A percentile compares a stretch with the other conserved stretches of the same genome.
Conservation (phyloP, 2,113 vertebrate genomes). For the pig (Sus scrofa) region T2T-Sscrofa CM000830.6:63576001-63576500, state of each 20-base stretch:
- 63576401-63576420: neutral
- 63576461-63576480: neutral
- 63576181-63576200: neutral
- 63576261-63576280: neutral
- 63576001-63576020: conserved; percentile 92
- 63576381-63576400: neutral
- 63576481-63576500: neutral
- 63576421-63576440: neutral
- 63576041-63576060: conserved; percentile 93
- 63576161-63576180: neutral
- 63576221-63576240: neutral
- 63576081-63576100: conserved; percentile 92
- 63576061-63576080: conserved; percentile 90
- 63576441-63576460: neutral
- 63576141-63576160: neutral
- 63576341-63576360: neutral
- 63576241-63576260: neutral
- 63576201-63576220: neutral
- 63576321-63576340: neutral
- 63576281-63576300: neutral
- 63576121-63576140: neutral
- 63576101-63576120: neutral
- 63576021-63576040: conserved; percentile 93
- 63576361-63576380: neutral
- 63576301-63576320: neutral